Evolutionary conservation across 1,140 invertebrate genomes (phyloP).

Genomic region (Megathymus violae): DNA sequence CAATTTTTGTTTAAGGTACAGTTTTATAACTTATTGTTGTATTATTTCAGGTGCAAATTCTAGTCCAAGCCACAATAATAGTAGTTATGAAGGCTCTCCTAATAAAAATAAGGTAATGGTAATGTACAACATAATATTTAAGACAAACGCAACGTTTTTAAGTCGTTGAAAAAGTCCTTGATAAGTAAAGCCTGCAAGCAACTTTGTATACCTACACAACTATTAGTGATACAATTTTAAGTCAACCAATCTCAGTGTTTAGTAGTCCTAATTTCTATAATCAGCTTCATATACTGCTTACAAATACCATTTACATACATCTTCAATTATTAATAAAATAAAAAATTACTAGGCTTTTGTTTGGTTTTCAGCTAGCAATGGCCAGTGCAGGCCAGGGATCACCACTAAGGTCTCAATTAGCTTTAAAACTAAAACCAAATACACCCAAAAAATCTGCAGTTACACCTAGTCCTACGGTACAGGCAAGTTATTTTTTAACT

Average conservation of each 20-base stretch:
- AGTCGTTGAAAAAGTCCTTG: too few relatives aligned
- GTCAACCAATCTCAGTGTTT: too few relatives aligned
- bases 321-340: too few relatives aligned
- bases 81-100: slow-evolving; percentile 73
- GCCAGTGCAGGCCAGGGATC: slow-evolving; percentile 85
- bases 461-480: slow-evolving; percentile 78
- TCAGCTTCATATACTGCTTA: too few relatives aligned
- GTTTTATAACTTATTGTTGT: slow-evolving; percentile 15
- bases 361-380: slow-evolving; percentile 68
- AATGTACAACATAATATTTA: too few relatives aligned
- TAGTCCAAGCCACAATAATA: slow-evolving; percentile 70
- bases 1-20: slow-evolving; percentile 2
- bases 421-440: slow-evolving; percentile 86
- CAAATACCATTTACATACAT: too few relatives aligned
- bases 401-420: slow-evolving; percentile 85
- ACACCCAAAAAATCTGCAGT: slow-evolving; percentile 79
- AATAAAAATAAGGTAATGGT: slow-evolving; percentile 71
- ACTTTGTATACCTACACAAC: too few relatives aligned
- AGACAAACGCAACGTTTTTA: too few relatives aligned
- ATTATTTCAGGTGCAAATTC: slow-evolving; percentile 60
- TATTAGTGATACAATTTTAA: too few relatives aligned
- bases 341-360: background rate
- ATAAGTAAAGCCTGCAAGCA: too few relatives aligned
- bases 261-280: too few relatives aligned
- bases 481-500: slow-evolving; percentile 54